Conservation (phyloP, 2,888 invertebrate genomes). For the Harpagoxenus sublaevis region DNA sequence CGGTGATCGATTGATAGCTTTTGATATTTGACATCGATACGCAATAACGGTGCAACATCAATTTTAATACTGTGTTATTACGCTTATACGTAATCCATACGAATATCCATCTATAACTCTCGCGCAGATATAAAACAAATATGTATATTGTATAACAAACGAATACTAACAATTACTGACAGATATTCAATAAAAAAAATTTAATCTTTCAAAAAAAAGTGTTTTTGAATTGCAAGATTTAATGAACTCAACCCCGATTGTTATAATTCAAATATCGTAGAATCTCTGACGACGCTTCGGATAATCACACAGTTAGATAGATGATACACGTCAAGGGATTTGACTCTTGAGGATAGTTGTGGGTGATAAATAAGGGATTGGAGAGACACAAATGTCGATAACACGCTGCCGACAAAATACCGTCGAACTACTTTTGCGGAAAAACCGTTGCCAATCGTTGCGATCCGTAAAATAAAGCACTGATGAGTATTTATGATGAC, state of each 20-base stretch:
- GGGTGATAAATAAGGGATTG: conserved; percentile 61
- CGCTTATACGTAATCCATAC: not conserved
- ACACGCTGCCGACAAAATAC: conserved; percentile 51
- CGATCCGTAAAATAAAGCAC: conserved; percentile 64
- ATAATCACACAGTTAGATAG: conserved; percentile 61
- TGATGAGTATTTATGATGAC: too few relatives aligned
- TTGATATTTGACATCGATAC: conserved; percentile 67
- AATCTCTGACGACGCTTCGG: conserved; percentile 13
- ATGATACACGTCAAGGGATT: conserved; percentile 60
- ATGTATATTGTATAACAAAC: not conserved
- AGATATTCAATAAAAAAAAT: not conserved
- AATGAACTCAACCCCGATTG: conserved; percentile 8
- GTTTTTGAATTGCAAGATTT: not conserved
- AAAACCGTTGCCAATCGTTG: conserved; percentile 45
- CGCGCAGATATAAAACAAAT: not conserved
- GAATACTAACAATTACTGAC: not conserved
- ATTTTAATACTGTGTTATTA: conserved; percentile 11
- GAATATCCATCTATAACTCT: not conserved
- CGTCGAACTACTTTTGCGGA: conserved; percentile 51
- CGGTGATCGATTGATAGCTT: conserved; percentile 64
- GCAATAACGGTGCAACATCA: conserved; percentile 49
- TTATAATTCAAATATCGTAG: not conserved
- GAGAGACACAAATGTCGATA: conserved; percentile 54
- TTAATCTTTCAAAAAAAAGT: conserved; percentile 14
- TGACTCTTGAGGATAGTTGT: conserved; percentile 1